Evolutionary conservation across 2,888 invertebrate species (phyloP).

Genomic region (Mechanitis mazaeus): DNA sequence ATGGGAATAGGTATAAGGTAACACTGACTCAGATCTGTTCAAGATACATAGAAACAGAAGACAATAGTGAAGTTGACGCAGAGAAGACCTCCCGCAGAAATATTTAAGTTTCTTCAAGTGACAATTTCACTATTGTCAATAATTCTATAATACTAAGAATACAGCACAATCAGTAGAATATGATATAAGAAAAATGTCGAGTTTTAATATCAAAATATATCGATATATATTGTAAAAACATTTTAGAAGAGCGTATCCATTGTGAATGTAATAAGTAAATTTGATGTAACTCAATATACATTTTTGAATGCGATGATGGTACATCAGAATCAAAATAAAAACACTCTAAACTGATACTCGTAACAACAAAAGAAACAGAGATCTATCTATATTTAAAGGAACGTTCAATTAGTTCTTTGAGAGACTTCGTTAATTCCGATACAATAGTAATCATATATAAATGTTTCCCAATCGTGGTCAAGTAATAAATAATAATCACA

Average conservation of each 20-base stretch:
- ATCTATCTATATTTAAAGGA: constrained; percentile 74
- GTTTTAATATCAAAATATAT: too few relatives aligned
- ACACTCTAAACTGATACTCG: constrained; percentile 33
- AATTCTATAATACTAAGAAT: too few relatives aligned
- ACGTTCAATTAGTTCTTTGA: constrained; percentile 69
- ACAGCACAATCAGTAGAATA: too few relatives aligned
- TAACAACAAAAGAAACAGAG: constrained; percentile 60
- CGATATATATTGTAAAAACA: too few relatives aligned
- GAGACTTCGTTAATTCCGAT: constrained; percentile 40
- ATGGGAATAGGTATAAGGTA: constrained; percentile 44
- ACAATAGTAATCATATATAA: constrained; percentile 30
- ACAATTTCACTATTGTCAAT: neutral
- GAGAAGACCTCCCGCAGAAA: neutral
- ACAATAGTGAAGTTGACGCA: neutral
- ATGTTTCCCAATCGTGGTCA: constrained; percentile 45
- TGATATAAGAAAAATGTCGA: too few relatives aligned
- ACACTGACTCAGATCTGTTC: constrained; percentile 38
- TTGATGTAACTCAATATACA: too few relatives aligned
- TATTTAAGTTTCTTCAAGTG: neutral
- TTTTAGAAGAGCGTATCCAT: too few relatives aligned
- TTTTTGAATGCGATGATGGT: too few relatives aligned
- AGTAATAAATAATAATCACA: constrained; percentile 74
- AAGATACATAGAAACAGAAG: neutral
- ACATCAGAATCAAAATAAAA: too few relatives aligned
- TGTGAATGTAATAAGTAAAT: too few relatives aligned